Evolutionary conservation across 2,797 vertebrate species (phyloP).

Genomic region (Oryzias sinensis): DNA sequence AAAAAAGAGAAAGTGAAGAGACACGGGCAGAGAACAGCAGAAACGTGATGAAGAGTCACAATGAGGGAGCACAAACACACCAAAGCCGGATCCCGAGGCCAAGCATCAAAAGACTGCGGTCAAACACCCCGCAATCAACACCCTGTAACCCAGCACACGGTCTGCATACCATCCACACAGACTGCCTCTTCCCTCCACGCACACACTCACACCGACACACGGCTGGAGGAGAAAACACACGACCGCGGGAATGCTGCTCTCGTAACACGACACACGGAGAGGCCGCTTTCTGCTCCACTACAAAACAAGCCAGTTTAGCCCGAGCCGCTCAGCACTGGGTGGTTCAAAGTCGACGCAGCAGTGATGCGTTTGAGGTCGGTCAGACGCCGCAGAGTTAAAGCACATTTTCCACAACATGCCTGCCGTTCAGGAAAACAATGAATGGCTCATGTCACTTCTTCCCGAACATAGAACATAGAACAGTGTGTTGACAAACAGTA

Average conservation of each 20-base stretch:
- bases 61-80: constrained; percentile 43
- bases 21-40: not conserved
- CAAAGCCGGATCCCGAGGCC: constrained; percentile 49
- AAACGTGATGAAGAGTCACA: constrained; percentile 18
- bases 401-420: constrained; percentile 30
- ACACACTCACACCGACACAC: constrained; percentile 29
- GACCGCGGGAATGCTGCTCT: constrained; percentile 56
- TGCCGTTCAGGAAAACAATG: constrained; percentile 36
- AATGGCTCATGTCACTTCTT: constrained; percentile 24
- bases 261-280: constrained; percentile 45
- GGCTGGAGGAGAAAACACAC: constrained; percentile 29
- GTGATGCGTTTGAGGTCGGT: constrained; percentile 29
- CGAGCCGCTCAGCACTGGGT: constrained; percentile 33
- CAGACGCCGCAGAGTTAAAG: constrained; percentile 40
- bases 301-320: constrained; percentile 57
- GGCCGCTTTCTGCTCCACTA: constrained; percentile 35
- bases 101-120: constrained; percentile 67
- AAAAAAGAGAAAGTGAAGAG: constrained; percentile 2
- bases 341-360: constrained; percentile 53
- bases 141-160: constrained; percentile 68
- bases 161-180: constrained; percentile 63
- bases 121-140: constrained; percentile 76
- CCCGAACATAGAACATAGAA: no score
- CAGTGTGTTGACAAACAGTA: no score
- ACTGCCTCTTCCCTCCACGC: constrained; percentile 41